phyloP scores from a whole-genome alignment of 1,140 invertebrate genomes.

The Lanistes nyassanus region DNA sequence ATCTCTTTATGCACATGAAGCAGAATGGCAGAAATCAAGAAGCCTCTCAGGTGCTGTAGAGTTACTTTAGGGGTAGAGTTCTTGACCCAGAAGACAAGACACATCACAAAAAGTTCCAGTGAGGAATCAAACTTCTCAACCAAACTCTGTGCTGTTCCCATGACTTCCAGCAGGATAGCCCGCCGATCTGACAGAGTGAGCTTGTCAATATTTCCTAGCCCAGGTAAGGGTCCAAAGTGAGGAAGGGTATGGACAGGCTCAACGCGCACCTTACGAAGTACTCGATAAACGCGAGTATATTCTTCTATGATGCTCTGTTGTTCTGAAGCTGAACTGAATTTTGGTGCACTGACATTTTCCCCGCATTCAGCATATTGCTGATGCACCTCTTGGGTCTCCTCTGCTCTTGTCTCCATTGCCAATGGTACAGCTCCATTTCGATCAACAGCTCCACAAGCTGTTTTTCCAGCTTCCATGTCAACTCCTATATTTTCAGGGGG shows the following conservation, averaged over 20 bases:
- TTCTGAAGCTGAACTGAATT: conserved; percentile 49
- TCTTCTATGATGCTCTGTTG: conserved; percentile 60
- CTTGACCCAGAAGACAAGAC: conserved; percentile 76
- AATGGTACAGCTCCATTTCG: not conserved
- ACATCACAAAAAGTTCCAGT: conserved; percentile 74
- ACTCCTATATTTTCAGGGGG: not conserved
- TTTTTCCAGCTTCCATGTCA: not conserved
- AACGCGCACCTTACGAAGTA: conserved; percentile 51
- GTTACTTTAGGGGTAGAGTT: conserved; percentile 58
- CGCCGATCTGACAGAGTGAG: conserved; percentile 27
- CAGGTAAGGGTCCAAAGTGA: conserved; percentile 46
- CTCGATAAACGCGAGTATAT: conserved; percentile 55
- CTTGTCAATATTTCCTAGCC: conserved; percentile 39
- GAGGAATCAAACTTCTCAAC: conserved; percentile 70
- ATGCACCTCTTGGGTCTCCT: too few species aligned
- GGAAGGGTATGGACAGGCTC: conserved; percentile 37
- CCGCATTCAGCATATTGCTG: not conserved
- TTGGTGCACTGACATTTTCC: not conserved
- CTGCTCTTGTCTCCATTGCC: too few species aligned
- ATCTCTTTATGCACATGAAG: conserved; percentile 39
- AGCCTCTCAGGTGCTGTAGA: conserved; percentile 38
- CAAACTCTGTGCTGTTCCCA: conserved; percentile 29
- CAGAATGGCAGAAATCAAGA: conserved; percentile 49
- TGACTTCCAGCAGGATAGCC: conserved; percentile 41
- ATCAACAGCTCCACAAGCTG: not conserved